Percentiles rank a stretch among this genome's conserved stretches.
phyloP scores from a whole-genome alignment of 1,140 invertebrate species.

The Oreohelix idahoensis region DNA sequence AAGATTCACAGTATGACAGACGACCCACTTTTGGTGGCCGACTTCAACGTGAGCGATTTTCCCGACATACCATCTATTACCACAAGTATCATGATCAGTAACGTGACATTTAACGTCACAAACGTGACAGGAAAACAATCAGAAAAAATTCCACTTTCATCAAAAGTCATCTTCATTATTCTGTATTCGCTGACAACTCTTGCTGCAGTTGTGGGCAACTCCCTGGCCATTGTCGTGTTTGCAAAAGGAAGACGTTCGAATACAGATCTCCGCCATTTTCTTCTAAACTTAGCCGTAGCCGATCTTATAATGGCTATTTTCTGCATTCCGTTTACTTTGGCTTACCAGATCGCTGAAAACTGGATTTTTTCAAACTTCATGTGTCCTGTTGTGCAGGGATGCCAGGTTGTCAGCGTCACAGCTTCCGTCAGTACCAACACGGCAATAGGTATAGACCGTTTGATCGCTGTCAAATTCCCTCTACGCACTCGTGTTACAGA shows the following conservation, averaged over 20 bases:
- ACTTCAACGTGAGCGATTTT: not conserved
- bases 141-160: not conserved
- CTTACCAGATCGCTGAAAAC: constrained; percentile 59
- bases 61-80: not conserved
- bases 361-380: constrained; percentile 71
- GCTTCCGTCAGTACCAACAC: constrained; percentile 71
- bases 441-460: constrained; percentile 70
- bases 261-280: constrained; percentile 76
- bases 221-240: constrained; percentile 67
- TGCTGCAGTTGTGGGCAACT: constrained; percentile 65
- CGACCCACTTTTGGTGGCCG: no score
- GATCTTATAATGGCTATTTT: constrained; percentile 72
- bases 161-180: constrained; percentile 52
- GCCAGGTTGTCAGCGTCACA: constrained; percentile 67
- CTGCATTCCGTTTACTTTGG: constrained; percentile 73
- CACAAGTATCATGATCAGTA: not conserved
- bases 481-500: constrained; percentile 59
- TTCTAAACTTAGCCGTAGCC: constrained; percentile 83
- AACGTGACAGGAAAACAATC: not conserved
- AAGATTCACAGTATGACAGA: no score
- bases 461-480: constrained; percentile 66
- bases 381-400: constrained; percentile 69
- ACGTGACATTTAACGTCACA: not conserved
- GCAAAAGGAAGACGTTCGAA: constrained; percentile 57
- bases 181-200: constrained; percentile 64